Evolutionary conservation across 2,797 vertebrate species (phyloP), one percentile per base, ranked within the genome.

Genomic region (Squalus acanthias): DNA sequence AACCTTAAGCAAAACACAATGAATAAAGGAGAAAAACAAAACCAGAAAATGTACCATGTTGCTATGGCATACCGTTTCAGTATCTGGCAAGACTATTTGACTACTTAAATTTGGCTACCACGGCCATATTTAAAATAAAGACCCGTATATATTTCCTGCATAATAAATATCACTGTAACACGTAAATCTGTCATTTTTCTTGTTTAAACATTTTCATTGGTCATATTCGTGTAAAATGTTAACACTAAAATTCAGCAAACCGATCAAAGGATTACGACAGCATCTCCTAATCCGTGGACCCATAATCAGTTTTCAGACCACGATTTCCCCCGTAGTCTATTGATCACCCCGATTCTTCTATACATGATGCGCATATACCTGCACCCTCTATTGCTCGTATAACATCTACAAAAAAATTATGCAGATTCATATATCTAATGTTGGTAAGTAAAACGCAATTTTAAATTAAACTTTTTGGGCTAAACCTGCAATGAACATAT

Each of bases 391-490:
- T 26, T 24, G 50, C 85, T 10, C 60, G 7, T 39, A 67, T 39
- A 92, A 20, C 60, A 65, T n/a, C 17, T 63, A n/a, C 29, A 65
- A 65, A 65, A 39, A 85, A 91, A 60, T 26, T 72, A 29, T 72
- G 70, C 26, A 22, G 70, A 72, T 24, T 29, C 5, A 33, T 91
- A 1, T 63, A 92, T 39, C 60, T 39, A 39, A 46, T 69, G 63
- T 46, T 69, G 63, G 63, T 39, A 39, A 69, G 46, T 67, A 67
- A 67, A 67, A 50, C 15, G 22, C 82, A 50, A 46, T 85, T 85
- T 85, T 22, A 85, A 85, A 85, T 67, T 93, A 93, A 93, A 67
- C 91, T 93, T 93, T 85, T 93, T n/a, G 63, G 65, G 63, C 7
- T 67, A 67, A 93, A 93, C 20, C 89, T 46, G 2, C 7, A 63